Evolutionary conservation across 2,113 vertebrate genomes (phyloP).

Genomic region (Epinephelus fuscoguttatus): DNA sequence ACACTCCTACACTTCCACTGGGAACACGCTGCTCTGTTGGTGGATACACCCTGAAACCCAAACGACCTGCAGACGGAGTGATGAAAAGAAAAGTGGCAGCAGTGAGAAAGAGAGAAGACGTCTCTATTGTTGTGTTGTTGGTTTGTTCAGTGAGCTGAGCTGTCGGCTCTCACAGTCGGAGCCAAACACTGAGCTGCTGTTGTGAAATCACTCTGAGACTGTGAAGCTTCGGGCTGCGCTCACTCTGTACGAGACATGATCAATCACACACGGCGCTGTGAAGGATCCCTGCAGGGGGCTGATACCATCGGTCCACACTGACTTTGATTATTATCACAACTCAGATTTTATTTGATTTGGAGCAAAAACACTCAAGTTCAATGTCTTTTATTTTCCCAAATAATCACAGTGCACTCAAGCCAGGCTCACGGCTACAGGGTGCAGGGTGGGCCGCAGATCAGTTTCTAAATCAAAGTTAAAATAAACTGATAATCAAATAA

Average conservation of each 20-base stretch:
- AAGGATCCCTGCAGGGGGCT: neutral
- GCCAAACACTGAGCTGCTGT: slow-evolving; percentile 39
- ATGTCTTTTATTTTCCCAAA: too few species aligned
- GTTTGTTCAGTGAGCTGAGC: neutral
- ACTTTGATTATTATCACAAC: neutral
- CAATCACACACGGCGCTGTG: neutral
- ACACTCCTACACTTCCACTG: neutral
- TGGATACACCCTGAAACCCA: neutral
- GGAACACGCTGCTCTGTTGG: neutral
- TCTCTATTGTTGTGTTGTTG: neutral
- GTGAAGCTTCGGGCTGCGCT: slow-evolving; percentile 17
- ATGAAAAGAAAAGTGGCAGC: neutral
- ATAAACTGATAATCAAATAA: too few species aligned
- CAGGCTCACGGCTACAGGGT: too few species aligned
- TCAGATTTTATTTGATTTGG: neutral
- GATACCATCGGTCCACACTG: neutral
- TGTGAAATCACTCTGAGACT: slow-evolving; percentile 30
- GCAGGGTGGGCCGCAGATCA: too few species aligned
- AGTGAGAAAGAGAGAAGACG: neutral
- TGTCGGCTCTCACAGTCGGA: slow-evolving; percentile 30
- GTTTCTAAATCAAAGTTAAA: too few species aligned
- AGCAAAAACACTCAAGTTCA: too few species aligned
- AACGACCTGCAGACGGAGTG: neutral
- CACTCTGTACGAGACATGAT: neutral
- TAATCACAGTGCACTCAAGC: too few species aligned